A percentile compares a stretch with the other conserved stretches of the same genome.
Evolutionary conservation across 2,888 invertebrate genomes (phyloP).

Genomic region (Corbicula japonica): DNA sequence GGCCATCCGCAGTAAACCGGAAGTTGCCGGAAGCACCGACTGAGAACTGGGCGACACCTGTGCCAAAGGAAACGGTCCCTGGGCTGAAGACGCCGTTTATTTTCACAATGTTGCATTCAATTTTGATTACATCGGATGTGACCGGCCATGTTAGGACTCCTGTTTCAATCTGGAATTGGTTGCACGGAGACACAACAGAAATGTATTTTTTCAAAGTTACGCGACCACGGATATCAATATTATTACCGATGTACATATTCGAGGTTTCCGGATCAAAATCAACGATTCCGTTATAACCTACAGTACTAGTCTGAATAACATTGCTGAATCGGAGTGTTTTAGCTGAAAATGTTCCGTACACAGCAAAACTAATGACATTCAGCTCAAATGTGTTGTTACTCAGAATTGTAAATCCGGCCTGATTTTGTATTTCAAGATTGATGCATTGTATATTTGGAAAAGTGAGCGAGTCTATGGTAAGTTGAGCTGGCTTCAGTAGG

Average conservation of each 20-base stretch:
- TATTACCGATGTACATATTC: slow-evolving; percentile 63
- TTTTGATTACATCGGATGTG: slow-evolving; percentile 49
- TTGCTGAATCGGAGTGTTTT: not conserved
- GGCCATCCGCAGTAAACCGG: slow-evolving; percentile 59
- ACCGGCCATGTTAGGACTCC: slow-evolving; percentile 63
- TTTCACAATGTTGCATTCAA: slow-evolving; percentile 68
- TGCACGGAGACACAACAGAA: slow-evolving; percentile 64
- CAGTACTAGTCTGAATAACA: slow-evolving; percentile 41
- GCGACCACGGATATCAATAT: slow-evolving; percentile 60
- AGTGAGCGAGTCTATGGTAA: slow-evolving; percentile 22
- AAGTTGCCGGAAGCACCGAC: slow-evolving; percentile 68
- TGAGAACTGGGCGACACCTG: slow-evolving; percentile 49
- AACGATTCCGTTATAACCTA: slow-evolving; percentile 60
- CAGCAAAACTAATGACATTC: slow-evolving; percentile 32
- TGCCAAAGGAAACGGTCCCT: slow-evolving; percentile 63
- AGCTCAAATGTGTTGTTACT: slow-evolving; percentile 55
- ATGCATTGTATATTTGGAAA: slow-evolving; percentile 9
- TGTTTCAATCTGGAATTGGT: slow-evolving; percentile 54
- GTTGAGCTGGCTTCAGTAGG: slow-evolving; percentile 16
- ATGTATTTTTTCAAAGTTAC: slow-evolving; percentile 63
- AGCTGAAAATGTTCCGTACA: slow-evolving; percentile 58
- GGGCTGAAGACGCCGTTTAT: slow-evolving; percentile 70
- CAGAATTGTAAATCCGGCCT: slow-evolving; percentile 18
- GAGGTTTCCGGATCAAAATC: slow-evolving; percentile 59
- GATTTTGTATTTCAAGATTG: slow-evolving; percentile 15